A percentile compares a stretch with the other conserved stretches of the same genome.
Conservation (phyloP, 2,797 vertebrate genomes). For the Onychomys leucogaster region DNA sequence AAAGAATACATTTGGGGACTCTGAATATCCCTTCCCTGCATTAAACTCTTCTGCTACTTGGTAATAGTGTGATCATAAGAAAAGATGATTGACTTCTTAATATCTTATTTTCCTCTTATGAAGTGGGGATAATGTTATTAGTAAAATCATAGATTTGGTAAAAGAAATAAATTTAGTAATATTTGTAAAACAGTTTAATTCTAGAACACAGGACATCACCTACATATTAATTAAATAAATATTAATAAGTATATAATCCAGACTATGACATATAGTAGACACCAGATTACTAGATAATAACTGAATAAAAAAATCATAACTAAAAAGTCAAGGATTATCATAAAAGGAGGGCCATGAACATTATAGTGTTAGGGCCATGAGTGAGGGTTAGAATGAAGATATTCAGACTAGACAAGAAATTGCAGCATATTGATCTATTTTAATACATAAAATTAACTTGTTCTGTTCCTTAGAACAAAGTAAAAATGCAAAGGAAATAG, state of each 20-base stretch:
- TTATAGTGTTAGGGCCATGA: background rate
- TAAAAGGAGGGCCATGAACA: background rate
- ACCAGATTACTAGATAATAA: background rate
- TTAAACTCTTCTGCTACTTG: background rate
- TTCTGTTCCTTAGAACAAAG: background rate
- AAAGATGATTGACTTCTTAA: background rate
- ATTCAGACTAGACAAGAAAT: background rate
- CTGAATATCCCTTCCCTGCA: background rate
- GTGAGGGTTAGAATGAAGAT: background rate
- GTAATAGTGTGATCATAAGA: background rate
- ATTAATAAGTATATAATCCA: background rate
- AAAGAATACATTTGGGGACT: background rate
- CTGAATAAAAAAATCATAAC: background rate
- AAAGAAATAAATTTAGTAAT: background rate
- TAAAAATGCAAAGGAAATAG: background rate
- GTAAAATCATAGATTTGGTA: background rate
- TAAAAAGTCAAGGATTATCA: background rate
- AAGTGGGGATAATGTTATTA: background rate
- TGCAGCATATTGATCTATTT: background rate
- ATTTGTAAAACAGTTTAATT: background rate
- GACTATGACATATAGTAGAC: background rate
- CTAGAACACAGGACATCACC: background rate
- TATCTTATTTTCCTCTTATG: background rate
- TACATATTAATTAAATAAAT: background rate
- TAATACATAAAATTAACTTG: background rate